A percentile compares a stretch with the other conserved stretches of the same genome.
These are phyloP conservation scores for Euphydryas editha DNA, from an alignment of 2,888 invertebrate genomes.

Conservation along the genomic window DNA sequence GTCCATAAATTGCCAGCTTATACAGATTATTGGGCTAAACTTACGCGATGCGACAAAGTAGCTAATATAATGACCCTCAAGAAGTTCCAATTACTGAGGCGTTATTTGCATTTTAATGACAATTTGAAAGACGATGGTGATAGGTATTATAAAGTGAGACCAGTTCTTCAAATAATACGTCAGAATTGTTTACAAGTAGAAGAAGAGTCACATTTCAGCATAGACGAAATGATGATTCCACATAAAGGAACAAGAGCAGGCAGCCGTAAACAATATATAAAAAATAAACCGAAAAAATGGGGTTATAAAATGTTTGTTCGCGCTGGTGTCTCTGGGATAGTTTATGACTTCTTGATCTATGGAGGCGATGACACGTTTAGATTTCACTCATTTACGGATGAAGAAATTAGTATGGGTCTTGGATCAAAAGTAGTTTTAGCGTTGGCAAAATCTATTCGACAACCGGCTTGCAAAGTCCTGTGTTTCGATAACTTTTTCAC, in stretches of 20 bases:
- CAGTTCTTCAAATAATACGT: too few relatives aligned
- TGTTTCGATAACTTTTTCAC: slow-evolving; percentile 44
- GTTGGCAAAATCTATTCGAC: slow-evolving; percentile 38
- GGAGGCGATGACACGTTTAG: slow-evolving; percentile 50
- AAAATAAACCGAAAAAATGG: background rate
- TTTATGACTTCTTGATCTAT: slow-evolving; percentile 36
- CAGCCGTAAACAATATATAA: background rate
- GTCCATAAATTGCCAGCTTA: too few relatives aligned
- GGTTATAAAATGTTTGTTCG: background rate
- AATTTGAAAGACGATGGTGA: too few relatives aligned
- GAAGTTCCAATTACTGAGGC: too few relatives aligned
- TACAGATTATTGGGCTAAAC: too few relatives aligned
- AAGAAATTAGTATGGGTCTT: slow-evolving; percentile 46
- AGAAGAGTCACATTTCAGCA: too few relatives aligned
- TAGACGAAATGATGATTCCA: too few relatives aligned
- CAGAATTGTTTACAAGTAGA: too few relatives aligned
- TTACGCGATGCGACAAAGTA: too few relatives aligned
- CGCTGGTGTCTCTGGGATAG: background rate
- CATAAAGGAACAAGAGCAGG: background rate
- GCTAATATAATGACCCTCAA: too few relatives aligned
- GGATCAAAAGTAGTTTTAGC: slow-evolving; percentile 49
- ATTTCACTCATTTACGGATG: slow-evolving; percentile 40
- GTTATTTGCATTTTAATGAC: too few relatives aligned
- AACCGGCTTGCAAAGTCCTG: slow-evolving; percentile 30
- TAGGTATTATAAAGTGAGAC: too few relatives aligned